Evolutionary conservation across 2,888 invertebrate genomes (phyloP).

Genomic region (Plebejus anna): DNA sequence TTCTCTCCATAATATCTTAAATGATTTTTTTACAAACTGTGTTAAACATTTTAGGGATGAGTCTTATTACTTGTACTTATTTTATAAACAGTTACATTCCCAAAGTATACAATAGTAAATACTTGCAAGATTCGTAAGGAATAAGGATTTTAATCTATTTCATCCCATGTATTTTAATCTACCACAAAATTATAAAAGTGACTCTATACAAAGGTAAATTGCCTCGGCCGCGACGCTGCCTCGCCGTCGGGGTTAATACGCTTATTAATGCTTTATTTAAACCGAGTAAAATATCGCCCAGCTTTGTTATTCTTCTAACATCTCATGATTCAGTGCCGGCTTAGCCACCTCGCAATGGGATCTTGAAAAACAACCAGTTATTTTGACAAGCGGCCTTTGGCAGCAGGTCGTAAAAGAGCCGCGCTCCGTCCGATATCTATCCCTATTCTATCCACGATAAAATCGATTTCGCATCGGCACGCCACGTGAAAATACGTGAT

Average conservation of each 20-base stretch:
- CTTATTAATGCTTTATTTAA: conserved; percentile 64
- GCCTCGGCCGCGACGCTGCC: conserved; percentile 32
- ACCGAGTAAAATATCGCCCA: conserved; percentile 62
- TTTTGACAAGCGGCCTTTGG: conserved; percentile 62
- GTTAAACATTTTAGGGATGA: neutral
- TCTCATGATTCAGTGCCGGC: conserved; percentile 64
- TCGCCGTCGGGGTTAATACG: conserved; percentile 44
- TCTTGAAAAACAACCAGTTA: conserved; percentile 76
- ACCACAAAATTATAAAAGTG: conserved; percentile 15
- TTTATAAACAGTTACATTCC: neutral
- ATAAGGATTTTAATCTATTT: neutral
- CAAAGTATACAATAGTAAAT: neutral
- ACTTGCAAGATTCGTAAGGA: neutral
- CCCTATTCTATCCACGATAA: conserved; percentile 41
- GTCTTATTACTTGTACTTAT: too few species aligned
- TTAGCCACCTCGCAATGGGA: conserved; percentile 66
- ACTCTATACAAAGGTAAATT: neutral
- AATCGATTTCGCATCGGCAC: conserved; percentile 45
- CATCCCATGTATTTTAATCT: neutral
- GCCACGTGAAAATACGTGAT: conserved; percentile 50
- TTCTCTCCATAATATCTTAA: too few species aligned
- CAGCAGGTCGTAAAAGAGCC: conserved; percentile 54
- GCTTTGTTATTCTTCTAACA: conserved; percentile 69
- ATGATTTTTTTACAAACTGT: neutral
- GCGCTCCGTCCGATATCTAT: conserved; percentile 43